Percentiles rank a stretch among this genome's conserved stretches.
Conservation (phyloP, 1,140 invertebrate species). For the Patella vulgata region DNA sequence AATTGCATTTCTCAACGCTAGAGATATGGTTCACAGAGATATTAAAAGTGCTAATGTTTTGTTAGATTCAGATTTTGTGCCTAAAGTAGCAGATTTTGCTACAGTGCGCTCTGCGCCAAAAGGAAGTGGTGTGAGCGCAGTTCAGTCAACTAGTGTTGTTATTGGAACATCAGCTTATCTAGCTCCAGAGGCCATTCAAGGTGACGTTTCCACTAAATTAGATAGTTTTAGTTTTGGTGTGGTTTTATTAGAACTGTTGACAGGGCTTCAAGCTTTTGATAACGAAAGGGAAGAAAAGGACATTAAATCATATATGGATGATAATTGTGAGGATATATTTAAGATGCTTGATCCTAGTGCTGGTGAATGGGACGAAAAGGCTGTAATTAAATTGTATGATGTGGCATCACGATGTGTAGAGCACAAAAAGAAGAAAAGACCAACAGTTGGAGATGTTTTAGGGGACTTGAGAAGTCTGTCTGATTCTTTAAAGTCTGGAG, state of each 20-base stretch:
- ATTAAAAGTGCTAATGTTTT: slow-evolving; percentile 83
- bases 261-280: slow-evolving; percentile 42
- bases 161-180: slow-evolving; percentile 80
- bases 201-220: slow-evolving; percentile 78
- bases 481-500: too few species aligned
- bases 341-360: slow-evolving; percentile 28
- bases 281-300: slow-evolving; percentile 41
- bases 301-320: slow-evolving; percentile 39
- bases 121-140: slow-evolving; percentile 49
- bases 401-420: slow-evolving; percentile 37
- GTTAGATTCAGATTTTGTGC: slow-evolving; percentile 72
- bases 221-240: slow-evolving; percentile 84
- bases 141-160: slow-evolving; percentile 68
- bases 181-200: slow-evolving; percentile 75
- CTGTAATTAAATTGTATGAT: slow-evolving; percentile 29
- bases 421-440: slow-evolving; percentile 34
- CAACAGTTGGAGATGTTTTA: slow-evolving; percentile 38
- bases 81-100: slow-evolving; percentile 82
- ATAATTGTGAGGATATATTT: slow-evolving; percentile 27
- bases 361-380: slow-evolving; percentile 31
- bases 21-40: slow-evolving; percentile 77
- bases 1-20: slow-evolving; percentile 73
- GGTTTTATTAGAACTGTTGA: slow-evolving; percentile 62
- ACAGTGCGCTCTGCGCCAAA: slow-evolving; percentile 71
- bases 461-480: slow-evolving; percentile 30